Evolutionary conservation across 92 coral and sea anemone genomes (phyloP).

Genomic region (Porites cylindrica): DNA sequence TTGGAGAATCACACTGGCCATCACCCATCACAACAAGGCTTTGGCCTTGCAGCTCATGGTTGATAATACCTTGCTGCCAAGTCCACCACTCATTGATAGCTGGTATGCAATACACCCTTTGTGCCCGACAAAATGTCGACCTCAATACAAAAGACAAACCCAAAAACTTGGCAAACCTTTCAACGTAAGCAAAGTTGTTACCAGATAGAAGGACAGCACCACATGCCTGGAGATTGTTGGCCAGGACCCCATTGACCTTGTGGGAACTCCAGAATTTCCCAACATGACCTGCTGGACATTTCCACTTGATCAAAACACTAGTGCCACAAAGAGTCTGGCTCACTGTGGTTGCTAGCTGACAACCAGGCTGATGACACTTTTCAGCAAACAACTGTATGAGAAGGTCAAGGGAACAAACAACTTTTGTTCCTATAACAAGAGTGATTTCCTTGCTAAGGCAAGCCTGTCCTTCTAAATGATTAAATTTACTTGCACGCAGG

Average conservation of each 20-base stretch:
- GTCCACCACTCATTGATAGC: constrained; percentile 73
- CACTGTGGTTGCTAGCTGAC: background rate
- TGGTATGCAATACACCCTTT: constrained; percentile 61
- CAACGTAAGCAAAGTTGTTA: constrained; percentile 47
- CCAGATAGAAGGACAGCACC: constrained; percentile 64
- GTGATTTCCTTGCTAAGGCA: constrained; percentile 4
- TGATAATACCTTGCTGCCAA: constrained; percentile 42
- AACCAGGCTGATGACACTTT: constrained; percentile 15
- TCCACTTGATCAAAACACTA: constrained; percentile 25
- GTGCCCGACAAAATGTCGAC: constrained; percentile 49
- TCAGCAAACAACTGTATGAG: constrained; percentile 21
- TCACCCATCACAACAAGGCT: constrained; percentile 66
- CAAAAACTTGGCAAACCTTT: constrained; percentile 41
- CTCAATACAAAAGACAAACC: constrained; percentile 55
- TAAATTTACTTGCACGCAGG: constrained; percentile 1
- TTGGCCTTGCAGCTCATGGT: constrained; percentile 40
- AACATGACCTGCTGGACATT: constrained; percentile 51
- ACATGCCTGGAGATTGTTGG: constrained; percentile 62
- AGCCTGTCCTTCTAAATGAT: background rate
- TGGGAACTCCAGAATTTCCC: constrained; percentile 56
- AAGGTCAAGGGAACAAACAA: constrained; percentile 33
- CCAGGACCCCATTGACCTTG: constrained; percentile 51
- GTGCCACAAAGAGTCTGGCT: constrained; percentile 27
- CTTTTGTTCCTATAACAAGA: constrained; percentile 14
- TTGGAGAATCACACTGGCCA: constrained; percentile 79